Percentiles rank a stretch among this genome's conserved stretches.
Conservation (phyloP, 1,140 invertebrate genomes). For the Oedothorax gibbosus region DNA sequence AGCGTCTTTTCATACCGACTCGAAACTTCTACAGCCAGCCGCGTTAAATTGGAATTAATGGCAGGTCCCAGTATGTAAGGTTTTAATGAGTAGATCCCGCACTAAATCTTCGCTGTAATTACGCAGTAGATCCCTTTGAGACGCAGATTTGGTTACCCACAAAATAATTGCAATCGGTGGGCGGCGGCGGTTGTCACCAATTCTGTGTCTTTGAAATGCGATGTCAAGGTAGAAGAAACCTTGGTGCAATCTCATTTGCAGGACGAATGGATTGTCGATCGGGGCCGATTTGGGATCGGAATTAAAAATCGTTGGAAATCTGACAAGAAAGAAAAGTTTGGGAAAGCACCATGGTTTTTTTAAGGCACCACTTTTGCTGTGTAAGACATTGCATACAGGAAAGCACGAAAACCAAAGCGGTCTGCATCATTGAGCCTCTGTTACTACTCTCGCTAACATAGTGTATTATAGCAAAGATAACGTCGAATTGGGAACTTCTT, state of each 20-base stretch:
- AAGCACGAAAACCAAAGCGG: too few relatives aligned
- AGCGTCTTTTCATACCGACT: too few relatives aligned
- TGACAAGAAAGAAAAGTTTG: too few relatives aligned
- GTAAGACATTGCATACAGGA: too few relatives aligned
- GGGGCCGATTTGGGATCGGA: background rate
- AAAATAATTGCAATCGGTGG: slow-evolving; percentile 23
- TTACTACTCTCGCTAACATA: too few relatives aligned
- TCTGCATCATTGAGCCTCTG: too few relatives aligned
- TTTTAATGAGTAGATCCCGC: slow-evolving; percentile 22
- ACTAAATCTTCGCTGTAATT: slow-evolving; percentile 3
- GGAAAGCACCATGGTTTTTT: too few relatives aligned
- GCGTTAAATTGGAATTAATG: slow-evolving; percentile 46
- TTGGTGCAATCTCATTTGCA: background rate
- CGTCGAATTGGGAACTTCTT: too few relatives aligned
- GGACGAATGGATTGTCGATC: background rate
- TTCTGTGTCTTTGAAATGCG: slow-evolving; percentile 27
- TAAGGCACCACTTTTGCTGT: too few relatives aligned
- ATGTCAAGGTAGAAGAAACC: slow-evolving; percentile 28
- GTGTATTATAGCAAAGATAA: too few relatives aligned
- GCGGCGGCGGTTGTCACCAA: slow-evolving; percentile 19
- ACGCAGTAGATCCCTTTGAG: slow-evolving; percentile 20
- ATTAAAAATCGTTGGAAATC: too few relatives aligned
- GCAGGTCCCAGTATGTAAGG: slow-evolving; percentile 4
- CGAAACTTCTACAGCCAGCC: slow-evolving; percentile 9
- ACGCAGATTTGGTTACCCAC: slow-evolving; percentile 15